Conservation (phyloP, 2,797 vertebrate genomes). For the Lophotriccus pileatus region DNA sequence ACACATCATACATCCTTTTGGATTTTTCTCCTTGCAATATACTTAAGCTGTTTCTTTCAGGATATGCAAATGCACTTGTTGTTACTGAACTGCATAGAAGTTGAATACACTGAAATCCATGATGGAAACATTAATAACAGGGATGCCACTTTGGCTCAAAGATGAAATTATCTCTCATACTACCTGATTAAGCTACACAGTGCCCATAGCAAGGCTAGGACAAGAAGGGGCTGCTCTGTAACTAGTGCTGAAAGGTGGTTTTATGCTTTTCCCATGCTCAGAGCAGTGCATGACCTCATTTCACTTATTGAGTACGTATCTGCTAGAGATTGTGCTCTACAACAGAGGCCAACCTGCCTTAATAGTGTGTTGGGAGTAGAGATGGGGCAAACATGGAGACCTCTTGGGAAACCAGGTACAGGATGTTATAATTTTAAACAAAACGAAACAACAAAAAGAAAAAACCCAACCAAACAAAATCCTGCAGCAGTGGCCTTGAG, state of each 20-base stretch:
- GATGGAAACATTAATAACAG: background rate
- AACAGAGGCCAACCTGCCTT: background rate
- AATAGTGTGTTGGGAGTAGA: background rate
- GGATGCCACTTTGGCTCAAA: background rate
- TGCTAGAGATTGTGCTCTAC: background rate
- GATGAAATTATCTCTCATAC: background rate
- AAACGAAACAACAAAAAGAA: background rate
- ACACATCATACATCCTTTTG: slow-evolving; percentile 34
- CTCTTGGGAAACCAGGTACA: background rate
- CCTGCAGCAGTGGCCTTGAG: background rate
- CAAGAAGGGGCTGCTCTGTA: background rate
- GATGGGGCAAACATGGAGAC: background rate
- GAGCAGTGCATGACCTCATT: background rate
- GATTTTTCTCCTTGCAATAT: background rate
- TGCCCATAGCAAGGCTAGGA: background rate
- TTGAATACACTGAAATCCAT: background rate
- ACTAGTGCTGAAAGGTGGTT: background rate
- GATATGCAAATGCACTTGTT: background rate
- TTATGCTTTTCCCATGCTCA: background rate
- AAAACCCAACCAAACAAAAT: background rate
- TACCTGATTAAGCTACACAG: background rate
- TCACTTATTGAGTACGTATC: background rate
- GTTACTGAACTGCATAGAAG: background rate
- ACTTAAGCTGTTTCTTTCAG: slow-evolving; percentile 17
- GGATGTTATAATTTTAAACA: background rate